Evolutionary conservation across 2,797 vertebrate species (phyloP), one percentile per base, ranked within the genome.

Genomic region (Hippopotamyrus pictus): DNA sequence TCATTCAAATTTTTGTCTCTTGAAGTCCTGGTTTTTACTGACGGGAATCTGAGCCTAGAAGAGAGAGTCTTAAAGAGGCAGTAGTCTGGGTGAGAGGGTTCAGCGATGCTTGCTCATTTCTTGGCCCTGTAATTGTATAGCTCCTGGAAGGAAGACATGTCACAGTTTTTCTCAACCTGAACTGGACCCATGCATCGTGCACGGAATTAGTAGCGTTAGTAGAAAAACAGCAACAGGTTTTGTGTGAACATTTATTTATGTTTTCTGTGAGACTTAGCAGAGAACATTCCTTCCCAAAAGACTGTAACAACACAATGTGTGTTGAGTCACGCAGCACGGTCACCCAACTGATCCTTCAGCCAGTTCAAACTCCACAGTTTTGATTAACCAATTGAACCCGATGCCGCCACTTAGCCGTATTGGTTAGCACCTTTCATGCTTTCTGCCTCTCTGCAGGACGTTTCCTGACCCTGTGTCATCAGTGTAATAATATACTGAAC

Each of bases 211-310:
- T 2, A 51, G n/a, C 14, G 5, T 12, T 93, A 92, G 91, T 93
- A 91, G 90, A 94, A 94, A 95, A 94, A 93, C 94, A 94, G 94
- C 94, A 93, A 94, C 95, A 93, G 94, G 93, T 95, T 96, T 96
- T 94, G 90, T 93, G 94, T 96, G 95, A 96, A 95, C 95, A 93
- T 96, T 94, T 96, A 94, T 96, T 96, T 95, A 44, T 41, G 3
- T 95, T 96, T 96, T 97, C 96, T 96, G 96, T 50, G 82, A 46
- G 44, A 8, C 46, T 50, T n/a, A 22, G 82, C 82, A 84, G 9
- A 83, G 79, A 17, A 46, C 41, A 12, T 50, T 84, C n/a, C 82
- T 44, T 25, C 46, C 19, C 19, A 12, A 50, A 84, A 22, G 22
- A 84, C 46, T 50, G 41, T 41, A 50, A 11, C 1, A 17, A 3